Base-by-base conservation (phyloP, 1,140 invertebrate species). In the Brachionus manjavacas region DNA sequence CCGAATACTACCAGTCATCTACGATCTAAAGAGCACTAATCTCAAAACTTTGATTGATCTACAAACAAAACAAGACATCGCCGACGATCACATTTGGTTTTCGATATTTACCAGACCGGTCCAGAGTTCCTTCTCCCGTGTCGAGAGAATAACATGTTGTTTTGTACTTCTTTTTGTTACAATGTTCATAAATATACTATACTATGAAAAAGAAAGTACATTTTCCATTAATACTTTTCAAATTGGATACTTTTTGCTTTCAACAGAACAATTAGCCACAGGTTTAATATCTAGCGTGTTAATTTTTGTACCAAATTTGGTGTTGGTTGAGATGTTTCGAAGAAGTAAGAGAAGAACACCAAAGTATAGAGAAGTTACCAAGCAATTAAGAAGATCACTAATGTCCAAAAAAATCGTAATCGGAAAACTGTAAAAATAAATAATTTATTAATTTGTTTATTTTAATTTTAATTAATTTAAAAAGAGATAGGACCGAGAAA, bases 121-220 rank as follows among this genome's bases (percentile, higher is more conserved):
- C 4, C 86, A 89, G 52, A 91, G 90, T 60, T 86, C 91, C 31
- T 92, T 92, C 85, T 91, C 68, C 1, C 80, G 90, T 64, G 86
- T 88, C 11, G 90, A 92, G 87, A 85, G 91, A 43, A 88, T 91
- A n/a, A 91, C 91, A 6, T 91, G 90, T 70, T 92, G 91, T 85
- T 88, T 91, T 85, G 89, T 90, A 60, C 88, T 92, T n/a, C 87
- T 92, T 4, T 91, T 90, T 72, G 86, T 91, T 0, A 89, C 90
- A 43, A 92, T 92, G 91, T 84, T 92, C 84, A 88, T 90, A 14
- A 92, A 91, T 86, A 91, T 91, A 35, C 91, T 92, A 90, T 92
- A 91, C 87, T 92, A 92, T 85, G 86, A 87, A 3, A 85, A 79
- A 79, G 87, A 87, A 35, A 84, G 86, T 8, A 68, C 85, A 3